Evolutionary conservation across 92 coral and sea anemone genomes (phyloP).

Genomic region (Bergia sp.): DNA sequence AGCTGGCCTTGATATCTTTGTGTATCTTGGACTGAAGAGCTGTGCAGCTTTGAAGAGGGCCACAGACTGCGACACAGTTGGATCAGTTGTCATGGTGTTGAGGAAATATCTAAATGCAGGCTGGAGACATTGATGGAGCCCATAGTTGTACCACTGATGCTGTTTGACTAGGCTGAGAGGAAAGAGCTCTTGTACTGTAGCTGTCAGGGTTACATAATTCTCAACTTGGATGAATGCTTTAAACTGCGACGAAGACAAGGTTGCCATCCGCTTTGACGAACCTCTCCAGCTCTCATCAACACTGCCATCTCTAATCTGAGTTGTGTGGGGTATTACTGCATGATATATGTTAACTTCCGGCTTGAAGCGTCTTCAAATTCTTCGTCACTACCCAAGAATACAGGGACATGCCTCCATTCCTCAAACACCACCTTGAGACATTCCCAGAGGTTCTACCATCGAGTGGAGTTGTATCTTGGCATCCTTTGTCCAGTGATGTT

Average conservation of each 20-base stretch:
- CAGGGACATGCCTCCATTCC: conserved; percentile 39
- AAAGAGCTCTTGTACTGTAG: too few relatives aligned
- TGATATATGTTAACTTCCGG: conserved; percentile 46
- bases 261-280: conserved; percentile 59
- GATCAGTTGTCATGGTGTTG: too few relatives aligned
- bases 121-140: too few relatives aligned
- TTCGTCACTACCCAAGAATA: conserved; percentile 46
- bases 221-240: too few relatives aligned
- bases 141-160: too few relatives aligned
- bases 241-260: conserved; percentile 19
- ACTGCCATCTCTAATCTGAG: conserved; percentile 55
- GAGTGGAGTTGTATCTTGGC: conserved; percentile 50
- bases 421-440: conserved; percentile 47
- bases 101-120: too few relatives aligned
- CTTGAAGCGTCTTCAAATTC: conserved; percentile 42
- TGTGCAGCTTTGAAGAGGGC: too few relatives aligned
- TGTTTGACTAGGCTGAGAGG: too few relatives aligned
- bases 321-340: conserved; percentile 44
- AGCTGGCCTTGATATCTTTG: too few relatives aligned
- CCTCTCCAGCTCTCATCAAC: conserved; percentile 52
- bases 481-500: conserved; percentile 35
- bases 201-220: too few relatives aligned
- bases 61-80: too few relatives aligned
- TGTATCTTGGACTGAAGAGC: too few relatives aligned
- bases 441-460: conserved; percentile 60